Evolutionary conservation across 2,888 invertebrate species (phyloP).

Genomic region (Orthosia gracilis): DNA sequence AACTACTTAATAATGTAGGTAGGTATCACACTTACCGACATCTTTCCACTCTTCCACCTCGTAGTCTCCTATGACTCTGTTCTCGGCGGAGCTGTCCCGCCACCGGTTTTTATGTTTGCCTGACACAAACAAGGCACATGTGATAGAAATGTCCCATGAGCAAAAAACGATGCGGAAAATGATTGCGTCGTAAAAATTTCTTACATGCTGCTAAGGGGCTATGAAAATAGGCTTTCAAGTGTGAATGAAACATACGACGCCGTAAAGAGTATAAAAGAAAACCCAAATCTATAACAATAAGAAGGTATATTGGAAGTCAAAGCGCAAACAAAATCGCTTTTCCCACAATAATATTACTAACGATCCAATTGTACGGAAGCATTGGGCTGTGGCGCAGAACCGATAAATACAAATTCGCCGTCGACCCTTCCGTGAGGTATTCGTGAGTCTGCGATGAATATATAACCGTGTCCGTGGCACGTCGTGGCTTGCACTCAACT

Average conservation of each 20-base stretch:
- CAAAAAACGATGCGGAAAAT: slow-evolving; percentile 76
- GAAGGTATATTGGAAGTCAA: slow-evolving; percentile 87
- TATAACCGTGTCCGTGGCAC: slow-evolving; percentile 83
- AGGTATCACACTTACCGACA: slow-evolving; percentile 88
- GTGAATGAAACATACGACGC: slow-evolving; percentile 82
- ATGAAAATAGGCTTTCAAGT: slow-evolving; percentile 81
- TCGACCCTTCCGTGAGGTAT: slow-evolving; percentile 81
- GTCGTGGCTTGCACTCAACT: slow-evolving; percentile 76
- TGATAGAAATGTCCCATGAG: slow-evolving; percentile 71
- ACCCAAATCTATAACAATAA: slow-evolving; percentile 88
- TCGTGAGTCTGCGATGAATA: slow-evolving; percentile 80
- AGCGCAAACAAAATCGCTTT: slow-evolving; percentile 90
- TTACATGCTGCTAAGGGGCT: slow-evolving; percentile 78
- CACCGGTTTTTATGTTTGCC: slow-evolving; percentile 91
- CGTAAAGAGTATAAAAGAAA: slow-evolving; percentile 84
- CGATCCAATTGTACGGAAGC: slow-evolving; percentile 89
- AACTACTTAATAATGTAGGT: slow-evolving; percentile 59
- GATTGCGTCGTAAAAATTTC: slow-evolving; percentile 79
- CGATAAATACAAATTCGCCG: slow-evolving; percentile 89
- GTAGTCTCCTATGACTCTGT: slow-evolving; percentile 93
- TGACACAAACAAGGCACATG: slow-evolving; percentile 76
- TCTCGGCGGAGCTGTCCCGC: slow-evolving; percentile 90
- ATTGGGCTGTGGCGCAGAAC: slow-evolving; percentile 86
- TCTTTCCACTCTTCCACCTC: slow-evolving; percentile 95
- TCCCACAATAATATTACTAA: slow-evolving; percentile 90